Evolutionary conservation across 2,113 vertebrate genomes (phyloP).

Genomic region (Telmatochromis sp.): DNA sequence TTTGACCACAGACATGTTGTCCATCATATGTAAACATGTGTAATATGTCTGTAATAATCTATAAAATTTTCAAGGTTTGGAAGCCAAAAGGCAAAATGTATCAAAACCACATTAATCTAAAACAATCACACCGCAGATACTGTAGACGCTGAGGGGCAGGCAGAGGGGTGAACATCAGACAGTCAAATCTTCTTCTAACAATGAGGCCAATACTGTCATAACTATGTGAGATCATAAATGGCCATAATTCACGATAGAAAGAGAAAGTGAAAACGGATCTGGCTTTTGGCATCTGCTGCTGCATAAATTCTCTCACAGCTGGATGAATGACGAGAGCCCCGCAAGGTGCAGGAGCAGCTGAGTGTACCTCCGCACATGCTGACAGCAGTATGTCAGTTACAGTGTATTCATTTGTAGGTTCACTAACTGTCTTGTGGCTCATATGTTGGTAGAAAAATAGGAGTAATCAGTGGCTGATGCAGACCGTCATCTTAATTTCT

Average conservation of each 20-base stretch:
- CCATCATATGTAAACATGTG: background rate
- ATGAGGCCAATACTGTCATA: background rate
- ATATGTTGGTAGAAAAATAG: background rate
- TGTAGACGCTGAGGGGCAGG: background rate
- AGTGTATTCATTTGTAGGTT: background rate
- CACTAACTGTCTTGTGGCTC: background rate
- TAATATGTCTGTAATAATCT: background rate
- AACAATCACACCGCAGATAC: background rate
- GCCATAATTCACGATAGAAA: background rate
- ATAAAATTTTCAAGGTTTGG: background rate
- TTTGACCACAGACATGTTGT: background rate
- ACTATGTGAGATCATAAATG: background rate
- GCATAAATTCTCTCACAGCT: background rate
- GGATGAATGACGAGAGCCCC: background rate
- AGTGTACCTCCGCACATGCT: background rate
- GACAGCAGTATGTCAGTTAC: background rate
- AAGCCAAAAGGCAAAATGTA: background rate
- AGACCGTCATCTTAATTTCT: background rate
- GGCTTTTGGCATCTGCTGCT: background rate
- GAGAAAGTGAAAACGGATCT: background rate
- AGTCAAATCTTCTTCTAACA: background rate
- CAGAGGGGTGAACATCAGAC: background rate
- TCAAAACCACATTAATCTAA: background rate
- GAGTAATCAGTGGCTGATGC: background rate
- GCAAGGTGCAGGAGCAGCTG: background rate